Conservation (phyloP, 2,888 invertebrate genomes). For the Tigriopus californicus region DNA sequence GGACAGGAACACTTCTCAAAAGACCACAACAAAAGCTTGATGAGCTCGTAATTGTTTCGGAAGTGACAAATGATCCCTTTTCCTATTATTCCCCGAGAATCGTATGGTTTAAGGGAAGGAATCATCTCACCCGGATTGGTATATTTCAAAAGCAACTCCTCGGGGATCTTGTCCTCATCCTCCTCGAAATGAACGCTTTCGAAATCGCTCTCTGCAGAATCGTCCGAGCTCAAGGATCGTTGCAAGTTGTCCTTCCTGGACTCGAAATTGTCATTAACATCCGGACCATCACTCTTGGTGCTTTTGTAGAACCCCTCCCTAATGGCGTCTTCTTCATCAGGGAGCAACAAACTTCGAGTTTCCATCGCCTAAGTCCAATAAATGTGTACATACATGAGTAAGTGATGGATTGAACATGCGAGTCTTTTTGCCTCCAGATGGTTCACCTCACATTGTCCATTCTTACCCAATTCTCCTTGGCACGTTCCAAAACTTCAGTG, state of each 20-base stretch:
- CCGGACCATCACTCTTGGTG: not conserved
- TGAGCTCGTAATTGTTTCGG: no score
- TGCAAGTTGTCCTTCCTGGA: no score
- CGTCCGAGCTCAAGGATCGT: not conserved
- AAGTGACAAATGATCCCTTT: no score
- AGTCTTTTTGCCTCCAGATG: no score
- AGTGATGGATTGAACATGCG: no score
- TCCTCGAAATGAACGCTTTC: conserved; percentile 4
- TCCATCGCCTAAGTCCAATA: no score
- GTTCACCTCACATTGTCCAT: no score
- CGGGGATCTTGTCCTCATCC: conserved; percentile 11
- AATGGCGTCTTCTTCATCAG: not conserved
- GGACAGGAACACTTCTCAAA: no score
- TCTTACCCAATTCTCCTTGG: conserved; percentile 1
- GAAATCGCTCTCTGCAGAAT: not conserved
- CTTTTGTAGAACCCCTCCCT: not conserved
- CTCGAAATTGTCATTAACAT: not conserved
- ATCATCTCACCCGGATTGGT: not conserved
- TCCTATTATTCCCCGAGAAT: no score
- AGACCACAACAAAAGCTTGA: no score
- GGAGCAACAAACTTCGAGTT: not conserved
- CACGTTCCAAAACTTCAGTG: not conserved
- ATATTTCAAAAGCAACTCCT: conserved; percentile 4
- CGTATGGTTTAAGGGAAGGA: not conserved
- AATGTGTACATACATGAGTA: no score